Evolutionary conservation across 2,797 vertebrate species (phyloP).

Genomic region (Takifugu ocellatus): DNA sequence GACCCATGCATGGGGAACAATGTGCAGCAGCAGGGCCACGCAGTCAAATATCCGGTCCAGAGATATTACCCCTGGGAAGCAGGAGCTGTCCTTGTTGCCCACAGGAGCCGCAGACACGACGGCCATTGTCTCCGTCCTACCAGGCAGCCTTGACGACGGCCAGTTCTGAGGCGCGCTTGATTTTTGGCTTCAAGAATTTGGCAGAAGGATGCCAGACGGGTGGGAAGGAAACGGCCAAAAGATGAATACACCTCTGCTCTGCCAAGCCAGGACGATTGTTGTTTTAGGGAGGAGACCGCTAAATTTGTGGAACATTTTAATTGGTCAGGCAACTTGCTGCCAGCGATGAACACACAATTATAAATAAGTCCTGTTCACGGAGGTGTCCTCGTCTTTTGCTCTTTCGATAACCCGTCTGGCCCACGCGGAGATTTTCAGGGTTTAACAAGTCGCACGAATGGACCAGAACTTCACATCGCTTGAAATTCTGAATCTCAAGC

Average conservation of each 20-base stretch:
- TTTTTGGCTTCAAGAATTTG: slow-evolving; percentile 51
- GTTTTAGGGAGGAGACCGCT: too few relatives aligned
- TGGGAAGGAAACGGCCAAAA: slow-evolving; percentile 48
- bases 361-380: too few relatives aligned
- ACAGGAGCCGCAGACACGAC: slow-evolving; percentile 12
- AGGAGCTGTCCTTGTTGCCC: slow-evolving; percentile 48
- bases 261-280: slow-evolving; percentile 36
- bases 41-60: slow-evolving; percentile 73
- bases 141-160: slow-evolving; percentile 46
- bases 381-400: not conserved
- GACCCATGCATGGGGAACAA: slow-evolving; percentile 51
- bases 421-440: not conserved
- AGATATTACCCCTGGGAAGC: slow-evolving; percentile 63
- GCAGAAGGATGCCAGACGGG: slow-evolving; percentile 35
- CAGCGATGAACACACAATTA: too few relatives aligned
- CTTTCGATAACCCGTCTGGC: not conserved
- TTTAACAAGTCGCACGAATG: not conserved
- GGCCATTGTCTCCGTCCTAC: slow-evolving; percentile 37
- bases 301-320: too few relatives aligned
- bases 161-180: slow-evolving; percentile 44
- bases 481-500: slow-evolving; percentile 5
- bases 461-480: slow-evolving; percentile 1
- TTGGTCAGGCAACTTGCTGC: too few relatives aligned
- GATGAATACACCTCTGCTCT: slow-evolving; percentile 47
- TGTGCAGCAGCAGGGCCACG: slow-evolving; percentile 40